A percentile compares a stretch with the other conserved stretches of the same genome.
phyloP scores from a whole-genome alignment of 2,113 vertebrate species.

The Gymnarchus niloticus region DNA sequence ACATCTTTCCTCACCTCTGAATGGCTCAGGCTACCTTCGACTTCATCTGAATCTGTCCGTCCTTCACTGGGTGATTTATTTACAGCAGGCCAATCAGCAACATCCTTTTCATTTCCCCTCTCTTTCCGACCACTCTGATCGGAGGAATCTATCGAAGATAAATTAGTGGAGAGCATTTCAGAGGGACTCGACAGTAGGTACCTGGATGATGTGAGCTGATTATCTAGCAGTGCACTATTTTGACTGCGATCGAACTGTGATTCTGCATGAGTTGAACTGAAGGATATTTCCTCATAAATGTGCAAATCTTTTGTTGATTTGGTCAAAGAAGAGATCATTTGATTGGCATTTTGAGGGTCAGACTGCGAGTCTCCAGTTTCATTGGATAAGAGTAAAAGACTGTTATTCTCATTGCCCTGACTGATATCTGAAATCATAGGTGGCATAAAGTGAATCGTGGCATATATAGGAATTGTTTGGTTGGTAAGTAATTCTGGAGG shows the following conservation, averaged over 20 bases:
- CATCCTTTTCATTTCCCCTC: not conserved
- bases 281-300: slow-evolving; percentile 29
- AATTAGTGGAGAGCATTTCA: not conserved
- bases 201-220: slow-evolving; percentile 17
- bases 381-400: slow-evolving; percentile 2
- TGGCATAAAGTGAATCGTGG: slow-evolving; percentile 18
- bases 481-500: not conserved
- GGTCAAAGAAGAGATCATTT: not conserved
- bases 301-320: slow-evolving; percentile 19
- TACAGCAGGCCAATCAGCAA: not conserved
- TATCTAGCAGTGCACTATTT: slow-evolving; percentile 20
- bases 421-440: not conserved
- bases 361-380: slow-evolving; percentile 5
- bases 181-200: not conserved
- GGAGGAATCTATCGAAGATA: not conserved
- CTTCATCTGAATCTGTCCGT: not conserved
- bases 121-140: not conserved
- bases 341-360: not conserved
- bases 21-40: not conserved
- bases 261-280: not conserved
- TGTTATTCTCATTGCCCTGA: slow-evolving; percentile 1
- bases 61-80: not conserved
- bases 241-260: not conserved
- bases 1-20: not conserved
- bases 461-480: slow-evolving; percentile 13